Evolutionary conservation across 2,113 vertebrate genomes (phyloP).

Genomic region (Formicarius rufipectus): DNA sequence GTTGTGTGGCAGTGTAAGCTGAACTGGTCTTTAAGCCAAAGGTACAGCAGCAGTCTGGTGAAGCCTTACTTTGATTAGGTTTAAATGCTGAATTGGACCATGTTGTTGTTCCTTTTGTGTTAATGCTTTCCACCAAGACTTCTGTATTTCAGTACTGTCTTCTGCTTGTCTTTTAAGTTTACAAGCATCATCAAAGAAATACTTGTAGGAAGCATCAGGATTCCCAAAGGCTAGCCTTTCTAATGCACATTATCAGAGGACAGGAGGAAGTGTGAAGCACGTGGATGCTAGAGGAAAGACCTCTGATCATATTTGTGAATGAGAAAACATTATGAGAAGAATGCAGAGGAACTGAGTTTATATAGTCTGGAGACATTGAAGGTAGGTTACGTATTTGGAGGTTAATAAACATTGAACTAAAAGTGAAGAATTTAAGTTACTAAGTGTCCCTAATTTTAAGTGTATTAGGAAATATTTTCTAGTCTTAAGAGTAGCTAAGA

Average conservation of each 20-base stretch:
- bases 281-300: neutral
- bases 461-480: neutral
- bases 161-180: neutral
- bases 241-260: neutral
- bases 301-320: neutral
- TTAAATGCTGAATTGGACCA: accelerated
- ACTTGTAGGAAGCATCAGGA: neutral
- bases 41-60: neutral
- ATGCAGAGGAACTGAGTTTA: neutral
- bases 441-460: neutral
- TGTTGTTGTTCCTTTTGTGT: neutral
- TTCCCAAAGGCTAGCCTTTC: neutral
- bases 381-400: neutral
- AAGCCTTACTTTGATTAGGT: neutral
- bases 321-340: neutral
- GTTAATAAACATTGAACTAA: neutral
- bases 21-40: neutral
- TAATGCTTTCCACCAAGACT: neutral
- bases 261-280: neutral
- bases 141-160: neutral
- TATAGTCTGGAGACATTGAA: neutral
- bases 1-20: neutral
- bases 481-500: neutral
- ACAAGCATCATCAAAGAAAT: neutral
- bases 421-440: neutral